These are phyloP conservation scores for Clostera curtula DNA, from an alignment of 2,888 invertebrate species.

Conservation along the genomic window DNA sequence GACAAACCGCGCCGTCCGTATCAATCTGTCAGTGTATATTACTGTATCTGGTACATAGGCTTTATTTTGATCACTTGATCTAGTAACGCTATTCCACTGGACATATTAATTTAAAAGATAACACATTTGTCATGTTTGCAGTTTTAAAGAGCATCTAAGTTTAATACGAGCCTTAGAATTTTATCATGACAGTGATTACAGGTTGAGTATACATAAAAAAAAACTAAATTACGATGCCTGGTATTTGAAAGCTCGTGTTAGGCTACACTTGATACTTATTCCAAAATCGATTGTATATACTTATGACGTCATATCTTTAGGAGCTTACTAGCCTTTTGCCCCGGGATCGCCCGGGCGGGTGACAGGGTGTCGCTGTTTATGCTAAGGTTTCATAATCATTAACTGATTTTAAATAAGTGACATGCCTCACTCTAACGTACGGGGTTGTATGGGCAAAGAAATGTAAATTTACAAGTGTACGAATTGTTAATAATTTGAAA, in stretches of 20 bases:
- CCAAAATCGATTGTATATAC: constrained; percentile 40
- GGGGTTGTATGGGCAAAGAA: constrained; percentile 9
- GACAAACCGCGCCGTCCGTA: constrained; percentile 53
- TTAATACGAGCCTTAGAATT: constrained; percentile 14
- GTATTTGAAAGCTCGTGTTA: constrained; percentile 24
- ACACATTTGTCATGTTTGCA: constrained; percentile 16
- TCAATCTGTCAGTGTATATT: constrained; percentile 28
- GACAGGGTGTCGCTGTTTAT: constrained; percentile 73
- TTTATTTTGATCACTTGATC: constrained; percentile 10
- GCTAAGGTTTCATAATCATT: constrained; percentile 64
- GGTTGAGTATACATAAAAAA: too few species aligned
- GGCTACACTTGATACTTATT: constrained; percentile 26
- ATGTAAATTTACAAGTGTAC: neutral
- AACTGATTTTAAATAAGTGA: constrained; percentile 39
- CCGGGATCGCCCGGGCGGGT: constrained; percentile 66
- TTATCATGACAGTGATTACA: too few species aligned
- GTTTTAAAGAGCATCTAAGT: constrained; percentile 10
- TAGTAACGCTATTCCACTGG: constrained; percentile 11
- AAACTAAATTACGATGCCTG: neutral
- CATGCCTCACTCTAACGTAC: constrained; percentile 14
- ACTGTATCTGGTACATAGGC: constrained; percentile 11
- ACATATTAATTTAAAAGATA: constrained; percentile 10
- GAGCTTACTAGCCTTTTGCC: constrained; percentile 74
- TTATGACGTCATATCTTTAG: constrained; percentile 70
- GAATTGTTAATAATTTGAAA: too few species aligned